Evolutionary conservation across 1,140 invertebrate genomes (phyloP).

Genomic region (Drosophila elegans): DNA sequence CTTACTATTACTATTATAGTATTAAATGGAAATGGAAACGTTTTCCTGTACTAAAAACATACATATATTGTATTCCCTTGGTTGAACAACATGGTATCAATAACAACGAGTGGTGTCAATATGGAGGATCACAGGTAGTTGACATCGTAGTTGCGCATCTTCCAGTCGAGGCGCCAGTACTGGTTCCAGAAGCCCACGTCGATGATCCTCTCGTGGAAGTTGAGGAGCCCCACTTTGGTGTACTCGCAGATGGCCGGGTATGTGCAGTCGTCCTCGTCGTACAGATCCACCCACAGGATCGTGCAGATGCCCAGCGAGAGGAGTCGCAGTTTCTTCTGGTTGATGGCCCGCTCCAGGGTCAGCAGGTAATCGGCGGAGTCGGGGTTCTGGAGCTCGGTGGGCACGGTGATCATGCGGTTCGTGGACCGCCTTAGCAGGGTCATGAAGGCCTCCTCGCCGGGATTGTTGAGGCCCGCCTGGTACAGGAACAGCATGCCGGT

Average conservation of each 20-base stretch:
- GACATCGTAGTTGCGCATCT: constrained; percentile 92
- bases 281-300: constrained; percentile 90
- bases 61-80: constrained; percentile 41
- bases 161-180: constrained; percentile 90
- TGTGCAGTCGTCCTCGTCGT: constrained; percentile 87
- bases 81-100: constrained; percentile 80
- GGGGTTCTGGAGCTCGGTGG: constrained; percentile 88
- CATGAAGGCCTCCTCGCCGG: constrained; percentile 59
- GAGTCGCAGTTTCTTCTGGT: constrained; percentile 88
- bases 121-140: constrained; percentile 86
- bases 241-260: constrained; percentile 91
- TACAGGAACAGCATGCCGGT: constrained; percentile 43
- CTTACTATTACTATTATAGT: too few species aligned
- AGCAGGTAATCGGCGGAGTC: constrained; percentile 88
- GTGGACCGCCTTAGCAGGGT: constrained; percentile 56
- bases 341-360: constrained; percentile 87
- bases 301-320: constrained; percentile 90
- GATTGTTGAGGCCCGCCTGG: constrained; percentile 52
- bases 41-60: constrained; percentile 19
- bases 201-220: constrained; percentile 88
- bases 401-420: constrained; percentile 89
- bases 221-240: constrained; percentile 87
- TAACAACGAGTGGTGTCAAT: constrained; percentile 34
- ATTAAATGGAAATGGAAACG: not conserved
- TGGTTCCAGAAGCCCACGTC: constrained; percentile 92